A percentile compares a stretch with the other conserved stretches of the same genome.
These are phyloP conservation scores for Arge pagana DNA, from an alignment of 2,888 invertebrate species.

Conservation along the genomic window DNA sequence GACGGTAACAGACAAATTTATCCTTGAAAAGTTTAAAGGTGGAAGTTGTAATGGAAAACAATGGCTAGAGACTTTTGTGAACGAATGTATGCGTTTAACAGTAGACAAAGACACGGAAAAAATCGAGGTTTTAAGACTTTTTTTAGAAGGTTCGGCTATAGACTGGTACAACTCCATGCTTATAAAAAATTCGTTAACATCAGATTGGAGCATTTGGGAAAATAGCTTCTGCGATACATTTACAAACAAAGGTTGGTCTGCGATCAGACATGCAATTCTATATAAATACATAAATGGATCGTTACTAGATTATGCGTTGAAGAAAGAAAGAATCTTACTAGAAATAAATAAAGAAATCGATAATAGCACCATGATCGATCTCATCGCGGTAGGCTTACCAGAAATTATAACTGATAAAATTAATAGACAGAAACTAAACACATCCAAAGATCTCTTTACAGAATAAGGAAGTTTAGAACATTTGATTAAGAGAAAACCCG, in stretches of 20 bases:
- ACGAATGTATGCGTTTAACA: constrained; percentile 25
- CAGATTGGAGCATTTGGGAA: constrained; percentile 26
- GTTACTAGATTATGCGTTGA: constrained; percentile 19
- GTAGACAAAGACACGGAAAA: constrained; percentile 24
- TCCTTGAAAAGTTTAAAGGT: constrained; percentile 2
- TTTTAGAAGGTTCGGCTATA: constrained; percentile 23
- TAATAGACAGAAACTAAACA: too few relatives aligned
- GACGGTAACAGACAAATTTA: background rate
- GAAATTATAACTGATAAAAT: too few relatives aligned
- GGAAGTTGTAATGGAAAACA: background rate
- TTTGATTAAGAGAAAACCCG: too few relatives aligned
- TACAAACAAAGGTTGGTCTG: constrained; percentile 27
- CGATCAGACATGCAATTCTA: constrained; percentile 23
- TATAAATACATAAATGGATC: constrained; percentile 20
- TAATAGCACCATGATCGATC: too few relatives aligned
- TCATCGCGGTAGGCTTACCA: too few relatives aligned
- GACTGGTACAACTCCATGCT: constrained; percentile 26
- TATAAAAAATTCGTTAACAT: constrained; percentile 21
- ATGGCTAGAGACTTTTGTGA: constrained; percentile 16
- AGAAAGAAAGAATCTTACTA: constrained; percentile 19
- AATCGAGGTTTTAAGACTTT: constrained; percentile 22
- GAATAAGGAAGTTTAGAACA: too few relatives aligned
- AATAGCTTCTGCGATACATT: constrained; percentile 27
- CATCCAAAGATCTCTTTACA: too few relatives aligned
- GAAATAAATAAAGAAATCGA: constrained; percentile 1